A percentile compares a stretch with the other conserved stretches of the same genome.
phyloP scores from a whole-genome alignment of 2,113 vertebrate genomes.

The Dromiciops gliroides region DNA sequence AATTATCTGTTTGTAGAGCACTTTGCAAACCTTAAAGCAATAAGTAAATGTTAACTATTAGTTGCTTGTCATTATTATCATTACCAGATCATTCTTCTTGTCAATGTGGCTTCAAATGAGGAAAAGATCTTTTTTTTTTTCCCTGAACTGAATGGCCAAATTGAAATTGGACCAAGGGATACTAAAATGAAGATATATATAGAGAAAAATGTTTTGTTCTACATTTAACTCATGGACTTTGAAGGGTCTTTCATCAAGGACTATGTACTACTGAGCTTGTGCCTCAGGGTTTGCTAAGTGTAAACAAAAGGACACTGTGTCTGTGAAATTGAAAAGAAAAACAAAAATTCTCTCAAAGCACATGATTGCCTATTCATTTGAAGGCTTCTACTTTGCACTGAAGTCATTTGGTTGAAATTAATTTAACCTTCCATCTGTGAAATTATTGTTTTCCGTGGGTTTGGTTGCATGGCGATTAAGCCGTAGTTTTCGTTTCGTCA shows the following conservation, averaged over 20 bases:
- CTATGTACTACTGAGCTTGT: constrained; percentile 56
- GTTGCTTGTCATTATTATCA: neutral
- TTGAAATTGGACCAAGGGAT: constrained; percentile 14
- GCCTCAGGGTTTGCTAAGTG: constrained; percentile 72
- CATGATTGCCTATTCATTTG: constrained; percentile 79
- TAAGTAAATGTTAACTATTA: neutral
- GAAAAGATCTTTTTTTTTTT: neutral
- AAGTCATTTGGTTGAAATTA: constrained; percentile 82
- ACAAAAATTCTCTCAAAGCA: constrained; percentile 79
- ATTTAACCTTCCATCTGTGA: constrained; percentile 85
- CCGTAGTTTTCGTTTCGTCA: constrained; percentile 73
- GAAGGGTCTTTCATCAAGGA: constrained; percentile 52
- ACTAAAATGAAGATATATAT: constrained; percentile 3
- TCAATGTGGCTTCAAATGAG: constrained; percentile 8
- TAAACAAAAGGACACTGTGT: constrained; percentile 77
- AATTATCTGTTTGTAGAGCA: neutral
- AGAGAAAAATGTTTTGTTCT: neutral
- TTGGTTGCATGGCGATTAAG: constrained; percentile 81
- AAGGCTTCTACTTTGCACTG: constrained; percentile 65
- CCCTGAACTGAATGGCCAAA: neutral
- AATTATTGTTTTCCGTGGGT: constrained; percentile 78
- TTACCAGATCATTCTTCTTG: neutral
- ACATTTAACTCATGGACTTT: neutral
- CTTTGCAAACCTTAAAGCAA: neutral
- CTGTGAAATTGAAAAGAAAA: constrained; percentile 77